phyloP scores from a whole-genome alignment of 2,113 vertebrate species.

The Myotis brandtii region DNA sequence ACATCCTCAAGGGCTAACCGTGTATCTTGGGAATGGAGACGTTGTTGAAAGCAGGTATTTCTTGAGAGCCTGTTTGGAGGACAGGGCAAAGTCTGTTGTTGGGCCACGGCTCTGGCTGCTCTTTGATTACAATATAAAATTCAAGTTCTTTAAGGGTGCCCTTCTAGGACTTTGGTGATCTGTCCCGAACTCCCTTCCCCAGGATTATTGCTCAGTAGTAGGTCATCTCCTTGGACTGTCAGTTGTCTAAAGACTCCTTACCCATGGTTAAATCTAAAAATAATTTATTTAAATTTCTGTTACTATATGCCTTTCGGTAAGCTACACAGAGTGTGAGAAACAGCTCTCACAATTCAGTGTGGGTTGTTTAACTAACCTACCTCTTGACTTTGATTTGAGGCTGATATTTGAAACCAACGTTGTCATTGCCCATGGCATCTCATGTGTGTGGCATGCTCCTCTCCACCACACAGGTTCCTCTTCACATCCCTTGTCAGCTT shows the following conservation, averaged over 20 bases:
- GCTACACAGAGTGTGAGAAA: neutral
- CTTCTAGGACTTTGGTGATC: neutral
- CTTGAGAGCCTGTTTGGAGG: neutral
- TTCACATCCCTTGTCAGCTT: neutral
- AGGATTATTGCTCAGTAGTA: neutral
- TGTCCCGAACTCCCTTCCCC: neutral
- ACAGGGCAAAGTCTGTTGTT: neutral
- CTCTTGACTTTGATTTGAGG: neutral
- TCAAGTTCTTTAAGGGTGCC: neutral
- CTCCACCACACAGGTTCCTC: neutral
- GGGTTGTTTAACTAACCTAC: neutral
- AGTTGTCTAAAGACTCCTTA: neutral
- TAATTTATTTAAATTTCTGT: neutral
- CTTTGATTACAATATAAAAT: neutral
- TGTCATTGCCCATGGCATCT: neutral
- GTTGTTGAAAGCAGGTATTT: neutral
- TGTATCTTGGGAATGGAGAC: neutral
- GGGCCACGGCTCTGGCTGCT: neutral
- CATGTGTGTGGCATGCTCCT: accelerated
- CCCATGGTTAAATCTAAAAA: neutral
- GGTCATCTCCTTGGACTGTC: neutral
- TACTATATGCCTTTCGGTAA: neutral
- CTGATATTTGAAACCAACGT: neutral
- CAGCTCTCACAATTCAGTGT: neutral
- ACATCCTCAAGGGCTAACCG: neutral